Evolutionary conservation across 2,113 vertebrate species (phyloP), one percentile per base, ranked within the genome.

Genomic region (Gasterosteus nipponicus): DNA sequence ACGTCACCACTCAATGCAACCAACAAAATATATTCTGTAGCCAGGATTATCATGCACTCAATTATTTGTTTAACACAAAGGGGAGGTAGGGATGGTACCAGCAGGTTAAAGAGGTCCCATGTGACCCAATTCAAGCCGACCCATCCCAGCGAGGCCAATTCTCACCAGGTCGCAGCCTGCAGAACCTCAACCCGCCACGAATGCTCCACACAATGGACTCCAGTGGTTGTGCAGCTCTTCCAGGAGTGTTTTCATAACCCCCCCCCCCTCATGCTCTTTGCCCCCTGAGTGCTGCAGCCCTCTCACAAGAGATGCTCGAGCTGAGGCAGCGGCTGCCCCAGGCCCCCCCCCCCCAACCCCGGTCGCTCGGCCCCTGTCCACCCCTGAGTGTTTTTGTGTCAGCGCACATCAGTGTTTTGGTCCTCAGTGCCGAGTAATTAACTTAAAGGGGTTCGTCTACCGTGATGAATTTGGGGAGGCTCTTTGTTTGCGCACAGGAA

Each of bases 371-470:
- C 62, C 80, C 79, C 79, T 64, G 83, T 91, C 84, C 80, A 79
- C 79, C 57, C 22, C 87, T 68, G 85, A 90, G 82, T 91, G 87
- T 89, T 92, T 91, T 86, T 73, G 74, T 91, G 91, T 94, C 93
- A 92, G 75, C 74, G 58, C 84, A 31, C 85, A 91, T 93, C 86
- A 90, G 75, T 51, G 81, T 91, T 90, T 90, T 92, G 91, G 87
- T 91, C 88, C 84, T 82, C 64, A 65, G 65, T 80, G 62, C 64
- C 0, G 83, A 82, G 75, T 92, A 92, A 93, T 94, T 92, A 92
- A 93, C 88, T 88, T 90, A 92, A 91, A 91, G 82, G 87, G 90
- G 71, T 90, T 89, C 83, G 71, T 90, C 75, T 90, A 91, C 86
- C 83, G 81, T 92, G 89, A 90, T 91, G 75, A 75, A 90, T 92